Percentiles rank a stretch among this genome's conserved stretches.
These are phyloP conservation scores for Melanotaenia pygmaea DNA, from an alignment of 2,797 vertebrate genomes.

Conservation along the genomic window DNA sequence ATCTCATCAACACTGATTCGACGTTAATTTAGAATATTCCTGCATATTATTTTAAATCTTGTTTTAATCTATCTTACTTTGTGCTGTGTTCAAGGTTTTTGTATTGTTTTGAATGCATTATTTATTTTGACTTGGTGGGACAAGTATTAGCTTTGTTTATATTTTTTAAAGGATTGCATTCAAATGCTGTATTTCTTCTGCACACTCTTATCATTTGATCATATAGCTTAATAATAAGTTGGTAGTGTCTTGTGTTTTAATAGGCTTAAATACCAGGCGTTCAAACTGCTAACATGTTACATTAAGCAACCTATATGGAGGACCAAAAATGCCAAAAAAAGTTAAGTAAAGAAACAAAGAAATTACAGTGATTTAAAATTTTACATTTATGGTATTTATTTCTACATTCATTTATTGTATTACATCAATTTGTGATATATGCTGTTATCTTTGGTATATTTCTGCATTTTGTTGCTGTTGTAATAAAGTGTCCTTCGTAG, in stretches of 20 bases:
- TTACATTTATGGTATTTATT: no score
- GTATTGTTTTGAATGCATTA: conserved; percentile 44
- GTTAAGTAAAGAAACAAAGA: no score
- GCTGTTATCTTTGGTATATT: no score
- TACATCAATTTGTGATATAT: no score
- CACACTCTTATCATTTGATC: conserved; percentile 13
- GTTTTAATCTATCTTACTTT: conserved; percentile 4
- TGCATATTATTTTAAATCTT: conserved; percentile 1
- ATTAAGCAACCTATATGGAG: conserved; percentile 6
- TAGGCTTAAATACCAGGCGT: conserved; percentile 20
- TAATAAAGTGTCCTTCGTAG: no score
- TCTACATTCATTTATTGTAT: no score
- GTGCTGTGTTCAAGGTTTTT: conserved; percentile 7
- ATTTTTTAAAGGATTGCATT: no score
- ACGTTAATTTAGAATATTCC: conserved; percentile 23
- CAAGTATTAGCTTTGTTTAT: neutral
- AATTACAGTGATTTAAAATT: no score
- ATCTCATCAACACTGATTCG: neutral
- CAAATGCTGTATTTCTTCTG: conserved; percentile 21
- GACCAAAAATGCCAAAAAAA: no score
- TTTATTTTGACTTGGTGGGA: conserved; percentile 35
- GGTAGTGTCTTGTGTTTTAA: no score
- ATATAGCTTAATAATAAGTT: no score
- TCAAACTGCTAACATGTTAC: neutral
- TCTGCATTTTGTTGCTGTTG: no score